These are phyloP conservation scores for Nasonia vitripennis DNA, from an alignment of 1,140 invertebrate genomes.

Conservation along the genomic window DNA sequence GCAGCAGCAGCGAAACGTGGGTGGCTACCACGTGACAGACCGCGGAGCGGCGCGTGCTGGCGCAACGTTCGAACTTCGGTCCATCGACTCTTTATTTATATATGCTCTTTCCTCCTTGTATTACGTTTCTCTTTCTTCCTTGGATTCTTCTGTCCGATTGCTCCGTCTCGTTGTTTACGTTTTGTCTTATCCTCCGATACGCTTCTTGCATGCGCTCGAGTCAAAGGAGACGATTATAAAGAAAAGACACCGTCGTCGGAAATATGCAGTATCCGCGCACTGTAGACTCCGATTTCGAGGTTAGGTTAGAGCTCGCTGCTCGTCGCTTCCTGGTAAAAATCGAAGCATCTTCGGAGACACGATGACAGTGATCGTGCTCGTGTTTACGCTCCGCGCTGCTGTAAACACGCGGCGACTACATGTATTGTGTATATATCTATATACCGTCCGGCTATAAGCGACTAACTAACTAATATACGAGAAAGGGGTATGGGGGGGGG, in stretches of 20 bases:
- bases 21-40: constrained; percentile 52
- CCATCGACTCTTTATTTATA: constrained; percentile 17
- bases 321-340: neutral
- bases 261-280: neutral
- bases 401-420: neutral
- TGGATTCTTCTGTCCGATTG: neutral
- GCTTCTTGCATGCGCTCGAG: too few relatives aligned
- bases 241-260: neutral
- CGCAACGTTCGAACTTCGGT: constrained; percentile 32
- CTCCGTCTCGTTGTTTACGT: neutral
- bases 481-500: neutral
- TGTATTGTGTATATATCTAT: neutral
- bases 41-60: constrained; percentile 32
- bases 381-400: constrained; percentile 16
- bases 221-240: too few relatives aligned
- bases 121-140: neutral
- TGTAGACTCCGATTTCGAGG: constrained; percentile 7
- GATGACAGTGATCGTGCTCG: neutral
- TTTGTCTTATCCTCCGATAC: too few relatives aligned
- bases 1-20: constrained; percentile 44
- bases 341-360: constrained; percentile 31
- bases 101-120: neutral
- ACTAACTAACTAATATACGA: neutral
- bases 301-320: constrained; percentile 5
- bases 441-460: neutral